Conservation (phyloP, 2,888 invertebrate species). For the Synergus umbraculus region DNA sequence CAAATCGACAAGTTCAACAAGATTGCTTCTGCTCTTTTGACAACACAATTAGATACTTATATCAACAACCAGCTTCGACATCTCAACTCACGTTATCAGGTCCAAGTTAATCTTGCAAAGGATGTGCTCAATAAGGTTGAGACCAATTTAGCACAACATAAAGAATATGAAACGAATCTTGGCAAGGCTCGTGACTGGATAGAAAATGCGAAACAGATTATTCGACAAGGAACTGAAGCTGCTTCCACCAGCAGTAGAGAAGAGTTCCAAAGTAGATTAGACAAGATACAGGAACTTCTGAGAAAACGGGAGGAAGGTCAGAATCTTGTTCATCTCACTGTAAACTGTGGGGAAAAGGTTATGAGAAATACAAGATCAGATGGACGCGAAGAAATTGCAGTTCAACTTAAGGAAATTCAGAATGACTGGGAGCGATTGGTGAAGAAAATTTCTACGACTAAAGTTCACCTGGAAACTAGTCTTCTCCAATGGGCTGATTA, state of each 20-base stretch:
- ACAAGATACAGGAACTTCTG: conserved; percentile 88
- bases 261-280: conserved; percentile 87
- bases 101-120: conserved; percentile 91
- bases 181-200: conserved; percentile 91
- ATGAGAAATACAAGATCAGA: conserved; percentile 82
- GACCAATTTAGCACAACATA: conserved; percentile 91
- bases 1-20: conserved; percentile 92
- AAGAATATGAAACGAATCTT: conserved; percentile 87
- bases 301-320: conserved; percentile 92
- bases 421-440: conserved; percentile 95
- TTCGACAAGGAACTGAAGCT: conserved; percentile 88
- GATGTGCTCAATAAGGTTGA: conserved; percentile 95
- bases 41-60: conserved; percentile 92
- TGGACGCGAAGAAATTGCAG: conserved; percentile 91
- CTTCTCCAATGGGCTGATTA: conserved; percentile 97
- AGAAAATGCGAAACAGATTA: conserved; percentile 89
- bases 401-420: conserved; percentile 92
- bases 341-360: conserved; percentile 93
- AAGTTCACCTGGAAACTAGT: conserved; percentile 93
- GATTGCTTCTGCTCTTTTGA: conserved; percentile 85
- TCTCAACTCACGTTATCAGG: conserved; percentile 92
- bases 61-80: conserved; percentile 92
- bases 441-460: conserved; percentile 94
- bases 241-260: conserved; percentile 89
- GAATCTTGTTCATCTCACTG: conserved; percentile 89